Evolutionary conservation across 92 coral and sea anemone genomes (phyloP).

Genomic region (Epizoanthus rinbou): DNA sequence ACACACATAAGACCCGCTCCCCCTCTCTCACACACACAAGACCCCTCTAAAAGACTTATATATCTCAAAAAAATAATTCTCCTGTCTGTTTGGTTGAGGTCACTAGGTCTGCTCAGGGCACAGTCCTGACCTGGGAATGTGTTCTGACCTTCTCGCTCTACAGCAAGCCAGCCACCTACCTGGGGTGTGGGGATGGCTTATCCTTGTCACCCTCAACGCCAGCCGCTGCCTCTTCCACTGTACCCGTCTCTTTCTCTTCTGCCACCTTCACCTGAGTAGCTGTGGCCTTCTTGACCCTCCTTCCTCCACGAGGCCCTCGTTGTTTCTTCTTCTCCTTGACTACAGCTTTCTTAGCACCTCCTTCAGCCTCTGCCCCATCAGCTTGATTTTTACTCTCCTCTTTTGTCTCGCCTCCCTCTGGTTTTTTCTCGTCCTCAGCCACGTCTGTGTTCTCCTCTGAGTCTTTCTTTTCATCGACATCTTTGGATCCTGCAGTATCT

Average conservation of each 20-base stretch:
- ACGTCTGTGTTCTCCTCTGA: background rate
- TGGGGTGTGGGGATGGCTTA: background rate
- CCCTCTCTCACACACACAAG: too few species aligned
- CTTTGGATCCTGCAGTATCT: background rate
- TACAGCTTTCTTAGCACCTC: background rate
- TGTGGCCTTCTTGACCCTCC: conserved; percentile 29
- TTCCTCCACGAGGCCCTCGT: conserved; percentile 36
- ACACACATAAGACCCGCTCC: too few species aligned
- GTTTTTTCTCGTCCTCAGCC: background rate
- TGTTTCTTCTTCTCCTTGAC: conserved; percentile 36
- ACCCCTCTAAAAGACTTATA: too few species aligned
- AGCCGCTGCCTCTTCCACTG: background rate
- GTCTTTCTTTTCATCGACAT: background rate
- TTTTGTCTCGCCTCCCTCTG: background rate
- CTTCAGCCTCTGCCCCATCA: background rate
- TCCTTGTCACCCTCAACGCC: background rate
- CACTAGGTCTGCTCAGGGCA: too few species aligned
- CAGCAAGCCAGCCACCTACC: background rate
- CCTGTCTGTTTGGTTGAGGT: too few species aligned
- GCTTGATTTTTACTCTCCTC: background rate
- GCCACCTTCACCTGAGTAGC: conserved; percentile 8
- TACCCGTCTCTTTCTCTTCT: conserved; percentile 6
- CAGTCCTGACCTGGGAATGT: too few species aligned
- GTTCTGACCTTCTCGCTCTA: background rate
- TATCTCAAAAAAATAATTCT: too few species aligned